Evolutionary conservation across 64 coral and sea anemone genomes (phyloP).

Genomic region (Dendronephthya gigantea): DNA sequence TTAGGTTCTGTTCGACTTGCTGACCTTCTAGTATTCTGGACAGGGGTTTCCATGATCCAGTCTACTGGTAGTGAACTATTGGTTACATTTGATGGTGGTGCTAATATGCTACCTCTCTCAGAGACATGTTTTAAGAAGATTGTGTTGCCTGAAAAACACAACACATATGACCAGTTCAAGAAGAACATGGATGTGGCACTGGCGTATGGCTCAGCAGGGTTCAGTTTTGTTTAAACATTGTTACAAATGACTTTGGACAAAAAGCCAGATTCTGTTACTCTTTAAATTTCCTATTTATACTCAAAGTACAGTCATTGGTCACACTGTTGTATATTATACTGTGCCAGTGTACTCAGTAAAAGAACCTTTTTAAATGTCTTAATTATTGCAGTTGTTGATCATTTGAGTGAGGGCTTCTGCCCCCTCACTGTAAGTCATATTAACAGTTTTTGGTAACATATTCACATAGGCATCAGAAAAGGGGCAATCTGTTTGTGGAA

Average conservation of each 20-base stretch:
- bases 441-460: background rate
- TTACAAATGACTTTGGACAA: background rate
- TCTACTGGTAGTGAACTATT: background rate
- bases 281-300: background rate
- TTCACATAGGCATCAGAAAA: background rate
- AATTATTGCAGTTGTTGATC: too few species aligned
- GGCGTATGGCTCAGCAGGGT: background rate
- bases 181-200: background rate
- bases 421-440: background rate
- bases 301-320: too few species aligned
- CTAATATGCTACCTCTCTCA: background rate
- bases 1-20: background rate
- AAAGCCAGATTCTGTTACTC: background rate
- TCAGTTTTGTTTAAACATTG: background rate
- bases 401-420: background rate
- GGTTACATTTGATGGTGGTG: background rate
- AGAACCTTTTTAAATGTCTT: too few species aligned
- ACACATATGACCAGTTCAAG: background rate
- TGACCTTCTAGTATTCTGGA: background rate
- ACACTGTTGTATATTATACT: too few species aligned
- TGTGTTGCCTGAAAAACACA: background rate
- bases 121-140: background rate
- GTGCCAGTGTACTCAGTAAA: too few species aligned
- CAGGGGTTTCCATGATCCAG: background rate
- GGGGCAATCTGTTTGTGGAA: slow-evolving; percentile 14